Conservation (phyloP, 2,113 vertebrate genomes). For the Astur gentilis region DNA sequence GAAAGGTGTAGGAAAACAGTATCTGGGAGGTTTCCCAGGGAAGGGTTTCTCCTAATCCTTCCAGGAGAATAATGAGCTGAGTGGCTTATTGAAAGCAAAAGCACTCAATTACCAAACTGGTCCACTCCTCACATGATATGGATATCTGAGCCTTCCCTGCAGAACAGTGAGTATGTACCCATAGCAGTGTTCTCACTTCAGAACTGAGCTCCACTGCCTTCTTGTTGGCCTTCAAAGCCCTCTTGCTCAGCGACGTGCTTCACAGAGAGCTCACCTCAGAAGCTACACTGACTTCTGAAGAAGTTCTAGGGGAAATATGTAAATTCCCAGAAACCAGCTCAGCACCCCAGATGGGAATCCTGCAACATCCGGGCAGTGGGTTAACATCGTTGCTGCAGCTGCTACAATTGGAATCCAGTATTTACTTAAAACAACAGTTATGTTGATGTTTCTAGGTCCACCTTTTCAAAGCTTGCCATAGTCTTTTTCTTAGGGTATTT, state of each 20-base stretch:
- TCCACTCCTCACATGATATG: background rate
- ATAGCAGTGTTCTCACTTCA: background rate
- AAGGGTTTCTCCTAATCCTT: slow-evolving; percentile 1
- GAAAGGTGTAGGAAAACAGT: background rate
- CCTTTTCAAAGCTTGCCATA: background rate
- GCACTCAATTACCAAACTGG: background rate
- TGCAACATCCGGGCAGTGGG: background rate
- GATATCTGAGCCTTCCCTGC: background rate
- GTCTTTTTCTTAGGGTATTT: background rate
- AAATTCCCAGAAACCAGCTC: background rate
- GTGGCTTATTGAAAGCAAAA: background rate
- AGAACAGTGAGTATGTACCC: background rate
- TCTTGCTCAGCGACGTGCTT: background rate
- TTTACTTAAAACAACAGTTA: background rate
- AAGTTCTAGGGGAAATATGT: background rate
- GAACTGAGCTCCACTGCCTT: background rate
- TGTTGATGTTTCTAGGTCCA: background rate
- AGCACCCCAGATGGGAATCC: background rate
- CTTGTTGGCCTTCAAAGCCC: background rate
- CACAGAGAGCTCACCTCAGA: background rate
- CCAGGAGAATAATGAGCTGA: background rate
- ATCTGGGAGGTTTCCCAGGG: background rate
- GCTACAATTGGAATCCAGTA: background rate
- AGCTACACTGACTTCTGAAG: background rate
- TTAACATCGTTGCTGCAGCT: background rate